phyloP scores from a whole-genome alignment of 2,797 vertebrate species.

The Luscinia megarhynchos region DNA sequence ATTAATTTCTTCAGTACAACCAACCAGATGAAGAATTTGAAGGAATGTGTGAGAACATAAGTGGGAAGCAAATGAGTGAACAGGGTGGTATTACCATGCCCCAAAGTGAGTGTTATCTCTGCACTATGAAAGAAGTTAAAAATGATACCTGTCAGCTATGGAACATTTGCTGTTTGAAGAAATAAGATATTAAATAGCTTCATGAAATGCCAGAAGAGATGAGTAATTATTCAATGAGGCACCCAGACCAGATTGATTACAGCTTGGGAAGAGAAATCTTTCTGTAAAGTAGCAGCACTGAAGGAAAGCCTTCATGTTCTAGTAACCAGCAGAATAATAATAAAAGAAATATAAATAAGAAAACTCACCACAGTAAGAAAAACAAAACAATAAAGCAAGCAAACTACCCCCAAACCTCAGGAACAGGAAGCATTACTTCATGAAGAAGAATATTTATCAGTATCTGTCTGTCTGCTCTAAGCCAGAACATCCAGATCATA shows the following conservation, averaged over 20 bases:
- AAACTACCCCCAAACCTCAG: background rate
- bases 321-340: background rate
- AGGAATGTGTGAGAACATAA: background rate
- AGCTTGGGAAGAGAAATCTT: background rate
- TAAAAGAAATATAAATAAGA: background rate
- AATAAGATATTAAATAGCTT: constrained; percentile 34
- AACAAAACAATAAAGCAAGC: background rate
- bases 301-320: background rate
- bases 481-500: background rate
- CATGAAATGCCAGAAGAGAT: constrained; percentile 46
- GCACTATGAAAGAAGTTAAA: constrained; percentile 43
- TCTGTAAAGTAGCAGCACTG: background rate
- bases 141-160: constrained; percentile 36
- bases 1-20: background rate
- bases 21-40: background rate
- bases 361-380: background rate
- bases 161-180: constrained; percentile 25
- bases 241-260: constrained; percentile 9
- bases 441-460: background rate
- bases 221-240: constrained; percentile 24
- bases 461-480: background rate
- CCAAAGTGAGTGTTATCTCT: constrained; percentile 16
- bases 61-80: constrained; percentile 44
- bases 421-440: background rate
- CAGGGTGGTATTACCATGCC: constrained; percentile 36